A percentile compares a stretch with the other conserved stretches of the same genome.
Evolutionary conservation across 2,113 vertebrate genomes (phyloP).

Genomic region (Sminthopsis crassicaudata): DNA sequence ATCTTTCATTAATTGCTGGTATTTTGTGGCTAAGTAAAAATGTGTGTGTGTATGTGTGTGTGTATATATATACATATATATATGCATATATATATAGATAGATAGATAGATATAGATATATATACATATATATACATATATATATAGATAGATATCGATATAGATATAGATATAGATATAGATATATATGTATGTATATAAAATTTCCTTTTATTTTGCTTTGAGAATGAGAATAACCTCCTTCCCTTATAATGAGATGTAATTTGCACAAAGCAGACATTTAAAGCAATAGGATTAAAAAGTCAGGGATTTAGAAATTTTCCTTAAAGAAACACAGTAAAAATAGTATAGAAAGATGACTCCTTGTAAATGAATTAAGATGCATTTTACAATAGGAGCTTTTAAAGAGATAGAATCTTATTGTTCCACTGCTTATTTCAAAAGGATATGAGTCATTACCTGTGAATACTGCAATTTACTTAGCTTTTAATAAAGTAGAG

Average conservation of each 20-base stretch:
- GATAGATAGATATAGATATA: no score
- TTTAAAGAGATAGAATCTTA: constrained; percentile 34
- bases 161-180: no score
- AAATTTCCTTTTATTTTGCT: constrained; percentile 5
- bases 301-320: constrained; percentile 4
- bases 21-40: constrained; percentile 1
- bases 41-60: no score
- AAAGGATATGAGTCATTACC: constrained; percentile 34
- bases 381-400: background rate
- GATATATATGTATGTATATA: background rate
- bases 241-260: background rate
- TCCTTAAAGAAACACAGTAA: background rate
- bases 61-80: no score
- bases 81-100: no score
- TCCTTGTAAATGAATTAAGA: background rate
- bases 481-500: constrained; percentile 12
- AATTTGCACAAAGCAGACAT: background rate
- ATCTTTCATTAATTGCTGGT: constrained; percentile 22
- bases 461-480: constrained; percentile 27
- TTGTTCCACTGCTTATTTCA: constrained; percentile 33
- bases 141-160: no score
- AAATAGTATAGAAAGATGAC: background rate
- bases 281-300: constrained; percentile 6
- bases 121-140: background rate
- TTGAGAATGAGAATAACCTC: constrained; percentile 26